Base-by-base conservation (phyloP, 2,888 invertebrate genomes). In the Macrosoma leucophasiata region DNA sequence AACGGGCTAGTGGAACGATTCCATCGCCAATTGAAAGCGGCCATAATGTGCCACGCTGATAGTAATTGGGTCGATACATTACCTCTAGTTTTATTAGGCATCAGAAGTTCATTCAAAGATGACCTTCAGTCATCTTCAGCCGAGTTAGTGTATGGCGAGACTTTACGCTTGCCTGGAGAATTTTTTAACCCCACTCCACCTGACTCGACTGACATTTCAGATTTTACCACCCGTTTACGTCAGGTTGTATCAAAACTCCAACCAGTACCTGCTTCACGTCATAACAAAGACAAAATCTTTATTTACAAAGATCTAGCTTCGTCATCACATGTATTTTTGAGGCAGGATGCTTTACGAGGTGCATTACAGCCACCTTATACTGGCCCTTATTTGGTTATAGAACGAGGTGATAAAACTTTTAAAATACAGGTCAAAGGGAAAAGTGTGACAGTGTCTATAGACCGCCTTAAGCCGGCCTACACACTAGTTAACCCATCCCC, bases 291-390 rank as follows among this genome's bases (percentile, higher is more conserved):
- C 2, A 22, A 9, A 22, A 11, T 22, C 11, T 22, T 22, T 22
- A 10, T 22, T 22, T 22, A 9, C 10, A 22, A 22, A 10, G 22
- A 22, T 10, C 11, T 22, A 10, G 11, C 22, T 11, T 9, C 22
- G 22, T 22, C 9, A 6, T 10, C 10, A 6, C 22, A 28, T 12
- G 19, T 28, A 11, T 28, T 28, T 12, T 8, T 28, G 5, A 10
- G 28, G 7, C 2, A 19, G 8, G 28, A 19, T 6, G 12, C 12
- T 3, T 9, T 19, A 3, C 4, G 28, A 8, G 18, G 13, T 10
- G 8, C 28, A 8, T 13, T 28, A 4, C 18, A 28, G 9, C 20
- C 28, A 19, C 19, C 28, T 2, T 28, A 28, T 15, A 12, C 12
- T 8, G 19, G 28, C 7, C 28, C 28, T 3, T 28, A 28, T 8